Evolutionary conservation across 2,888 invertebrate genomes (phyloP).

Genomic region (Nineta flava): DNA sequence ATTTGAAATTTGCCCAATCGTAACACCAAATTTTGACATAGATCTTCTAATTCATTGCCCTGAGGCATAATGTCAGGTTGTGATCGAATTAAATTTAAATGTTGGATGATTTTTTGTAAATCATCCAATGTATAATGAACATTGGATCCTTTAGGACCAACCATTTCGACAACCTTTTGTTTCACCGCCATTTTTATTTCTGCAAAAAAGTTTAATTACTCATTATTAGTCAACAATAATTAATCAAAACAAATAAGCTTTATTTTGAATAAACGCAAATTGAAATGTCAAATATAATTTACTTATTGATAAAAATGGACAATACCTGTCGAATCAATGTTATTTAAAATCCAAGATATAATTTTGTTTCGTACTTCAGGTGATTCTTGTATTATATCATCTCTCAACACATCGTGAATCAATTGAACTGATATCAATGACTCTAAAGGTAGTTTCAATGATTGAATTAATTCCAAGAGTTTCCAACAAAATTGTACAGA

Average conservation of each 20-base stretch:
- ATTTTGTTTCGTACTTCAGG: constrained; percentile 4
- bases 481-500: constrained; percentile 6
- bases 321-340: constrained; percentile 6
- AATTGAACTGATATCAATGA: not conserved
- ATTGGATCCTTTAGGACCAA: constrained; percentile 26
- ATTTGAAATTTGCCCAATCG: constrained; percentile 30
- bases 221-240: not conserved
- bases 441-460: constrained; percentile 4
- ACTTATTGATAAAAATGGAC: not conserved
- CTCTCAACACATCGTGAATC: constrained; percentile 1
- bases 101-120: constrained; percentile 32
- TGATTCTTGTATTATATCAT: constrained; percentile 1
- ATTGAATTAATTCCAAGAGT: constrained; percentile 5
- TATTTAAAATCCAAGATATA: constrained; percentile 6
- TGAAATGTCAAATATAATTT: too few species aligned
- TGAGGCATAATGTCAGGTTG: constrained; percentile 28
- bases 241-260: too few species aligned
- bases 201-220: not conserved
- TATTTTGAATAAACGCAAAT: too few species aligned
- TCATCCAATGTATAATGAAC: constrained; percentile 26
- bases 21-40: constrained; percentile 34
- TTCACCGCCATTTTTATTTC: constrained; percentile 36
- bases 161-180: constrained; percentile 36
- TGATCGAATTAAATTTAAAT: constrained; percentile 27
- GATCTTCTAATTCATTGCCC: constrained; percentile 28